These are phyloP conservation scores for Eupithecia abbreviata DNA, from an alignment of 2,888 invertebrate genomes.

Conservation along the genomic window DNA sequence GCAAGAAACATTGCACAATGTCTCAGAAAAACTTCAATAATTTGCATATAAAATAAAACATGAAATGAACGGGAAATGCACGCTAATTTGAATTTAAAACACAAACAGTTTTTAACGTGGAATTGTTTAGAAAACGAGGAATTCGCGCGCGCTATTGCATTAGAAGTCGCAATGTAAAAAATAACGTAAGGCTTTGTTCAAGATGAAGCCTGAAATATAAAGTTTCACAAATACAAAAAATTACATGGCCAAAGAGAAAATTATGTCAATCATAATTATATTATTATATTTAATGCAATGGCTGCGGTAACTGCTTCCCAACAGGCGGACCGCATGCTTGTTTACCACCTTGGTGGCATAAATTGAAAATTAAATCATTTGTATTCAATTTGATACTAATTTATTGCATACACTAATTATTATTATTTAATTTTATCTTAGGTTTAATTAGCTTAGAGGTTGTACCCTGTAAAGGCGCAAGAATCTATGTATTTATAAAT, in stretches of 20 bases:
- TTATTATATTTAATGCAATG: too few species aligned
- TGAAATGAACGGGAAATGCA: constrained; percentile 31
- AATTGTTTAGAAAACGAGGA: constrained; percentile 53
- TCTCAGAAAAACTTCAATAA: constrained; percentile 12
- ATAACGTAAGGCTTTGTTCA: constrained; percentile 38
- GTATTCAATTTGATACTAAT: too few species aligned
- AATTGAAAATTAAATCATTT: too few species aligned
- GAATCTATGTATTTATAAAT: too few species aligned
- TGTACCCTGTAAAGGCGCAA: too few species aligned
- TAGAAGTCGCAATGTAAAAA: constrained; percentile 58
- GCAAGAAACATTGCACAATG: not conserved
- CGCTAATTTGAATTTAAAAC: constrained; percentile 41
- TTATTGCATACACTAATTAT: too few species aligned
- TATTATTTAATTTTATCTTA: too few species aligned
- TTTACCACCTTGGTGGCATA: too few species aligned
- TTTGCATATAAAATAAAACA: constrained; percentile 37
- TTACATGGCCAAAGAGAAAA: not conserved
- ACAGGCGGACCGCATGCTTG: too few species aligned
- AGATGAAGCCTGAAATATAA: not conserved
- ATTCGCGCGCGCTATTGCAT: constrained; percentile 55
- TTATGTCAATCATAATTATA: not conserved
- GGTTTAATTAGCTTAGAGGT: too few species aligned
- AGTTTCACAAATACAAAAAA: not conserved
- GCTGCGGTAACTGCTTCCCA: too few species aligned
- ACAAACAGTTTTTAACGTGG: constrained; percentile 40